Conservation (phyloP, 2,888 invertebrate genomes). For the Nudaria mundana region DNA sequence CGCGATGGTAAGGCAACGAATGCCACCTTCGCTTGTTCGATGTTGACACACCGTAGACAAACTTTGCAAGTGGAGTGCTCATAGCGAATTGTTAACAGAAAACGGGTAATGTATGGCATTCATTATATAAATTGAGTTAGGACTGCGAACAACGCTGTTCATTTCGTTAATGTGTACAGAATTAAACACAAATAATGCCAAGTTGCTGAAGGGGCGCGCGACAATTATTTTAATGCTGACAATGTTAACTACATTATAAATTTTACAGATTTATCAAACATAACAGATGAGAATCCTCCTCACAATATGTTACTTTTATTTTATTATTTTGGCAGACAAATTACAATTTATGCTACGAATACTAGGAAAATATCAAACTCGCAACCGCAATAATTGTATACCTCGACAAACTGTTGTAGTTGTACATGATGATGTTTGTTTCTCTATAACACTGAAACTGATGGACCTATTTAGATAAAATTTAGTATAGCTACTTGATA, state of each 20-base stretch:
- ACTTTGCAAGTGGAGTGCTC: constrained; percentile 56
- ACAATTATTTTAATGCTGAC: constrained; percentile 36
- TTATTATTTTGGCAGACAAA: too few relatives aligned
- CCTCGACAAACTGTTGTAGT: too few relatives aligned
- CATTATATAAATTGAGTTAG: constrained; percentile 78
- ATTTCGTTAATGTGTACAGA: constrained; percentile 72
- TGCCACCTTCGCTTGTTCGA: constrained; percentile 36
- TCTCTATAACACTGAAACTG: too few relatives aligned
- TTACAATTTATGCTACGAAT: too few relatives aligned
- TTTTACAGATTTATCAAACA: constrained; percentile 26
- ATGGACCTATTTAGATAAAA: too few relatives aligned
- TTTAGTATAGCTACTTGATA: too few relatives aligned
- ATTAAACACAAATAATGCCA: constrained; percentile 64
- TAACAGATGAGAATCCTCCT: background rate
- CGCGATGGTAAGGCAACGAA: constrained; percentile 44
- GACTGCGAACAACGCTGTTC: constrained; percentile 62
- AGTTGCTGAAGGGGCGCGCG: constrained; percentile 29
- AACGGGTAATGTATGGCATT: constrained; percentile 75
- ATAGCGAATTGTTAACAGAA: constrained; percentile 67
- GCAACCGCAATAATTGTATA: too few relatives aligned
- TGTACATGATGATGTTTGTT: too few relatives aligned
- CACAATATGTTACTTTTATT: too few relatives aligned
- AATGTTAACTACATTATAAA: constrained; percentile 28
- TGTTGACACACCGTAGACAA: constrained; percentile 65
- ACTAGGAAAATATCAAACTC: too few relatives aligned